phyloP scores from a whole-genome alignment of 2,888 invertebrate genomes.

The Alsophila aescularia region DNA sequence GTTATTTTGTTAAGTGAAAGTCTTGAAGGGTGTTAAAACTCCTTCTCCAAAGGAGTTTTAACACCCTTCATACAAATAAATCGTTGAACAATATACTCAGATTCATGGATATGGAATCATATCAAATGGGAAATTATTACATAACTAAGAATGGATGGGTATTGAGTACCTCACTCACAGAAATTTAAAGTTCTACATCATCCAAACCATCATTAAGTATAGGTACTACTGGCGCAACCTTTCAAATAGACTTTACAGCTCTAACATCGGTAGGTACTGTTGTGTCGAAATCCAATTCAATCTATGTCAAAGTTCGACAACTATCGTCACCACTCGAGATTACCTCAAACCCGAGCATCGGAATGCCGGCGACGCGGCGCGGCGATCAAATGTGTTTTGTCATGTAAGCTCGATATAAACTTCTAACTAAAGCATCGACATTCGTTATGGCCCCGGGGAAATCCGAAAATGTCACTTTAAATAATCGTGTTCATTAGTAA shows the following conservation, averaged over 20 bases:
- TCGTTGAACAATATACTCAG: too few relatives aligned
- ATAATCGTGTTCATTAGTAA: constrained; percentile 84
- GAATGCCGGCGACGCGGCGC: constrained; percentile 31
- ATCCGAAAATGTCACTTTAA: constrained; percentile 82
- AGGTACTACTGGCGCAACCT: constrained; percentile 20
- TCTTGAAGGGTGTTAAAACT: too few relatives aligned
- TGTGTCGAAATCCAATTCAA: constrained; percentile 39
- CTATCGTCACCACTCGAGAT: constrained; percentile 28
- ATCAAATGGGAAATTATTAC: too few relatives aligned
- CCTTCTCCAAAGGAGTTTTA: too few relatives aligned
- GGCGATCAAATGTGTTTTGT: constrained; percentile 30
- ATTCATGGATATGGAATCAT: too few relatives aligned
- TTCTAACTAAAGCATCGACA: constrained; percentile 43
- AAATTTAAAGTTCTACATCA: constrained; percentile 7
- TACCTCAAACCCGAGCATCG: constrained; percentile 30
- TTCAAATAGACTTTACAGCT: constrained; percentile 21
- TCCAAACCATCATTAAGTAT: constrained; percentile 3
- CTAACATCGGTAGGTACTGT: constrained; percentile 13
- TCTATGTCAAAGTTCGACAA: constrained; percentile 54
- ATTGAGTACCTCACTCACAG: background rate
- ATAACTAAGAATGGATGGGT: background rate
- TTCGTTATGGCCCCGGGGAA: constrained; percentile 65
- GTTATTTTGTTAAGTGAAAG: too few relatives aligned
- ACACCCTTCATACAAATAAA: too few relatives aligned
- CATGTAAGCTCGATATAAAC: constrained; percentile 37